Evolutionary conservation across 2,797 vertebrate genomes (phyloP), one percentile per base, ranked within the genome.

Genomic region (Phoebastria nigripes): DNA sequence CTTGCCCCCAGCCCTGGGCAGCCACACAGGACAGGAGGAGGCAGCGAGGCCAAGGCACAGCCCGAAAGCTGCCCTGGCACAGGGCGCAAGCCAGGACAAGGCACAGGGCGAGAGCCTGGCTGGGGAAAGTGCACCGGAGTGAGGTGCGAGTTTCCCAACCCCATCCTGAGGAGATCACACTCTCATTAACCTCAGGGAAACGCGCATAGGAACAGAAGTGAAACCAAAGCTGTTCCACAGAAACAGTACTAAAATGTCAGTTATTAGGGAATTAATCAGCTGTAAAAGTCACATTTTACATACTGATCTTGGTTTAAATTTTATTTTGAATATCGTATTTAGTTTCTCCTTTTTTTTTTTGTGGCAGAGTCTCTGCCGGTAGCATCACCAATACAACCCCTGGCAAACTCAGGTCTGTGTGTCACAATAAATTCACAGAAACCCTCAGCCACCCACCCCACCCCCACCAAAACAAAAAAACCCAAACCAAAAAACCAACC

Each of bases 11-110:
- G 52, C 33, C 61, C 52, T 16, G 12, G 21, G 63, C 25, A 49
- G 44, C 31, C 35, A 4, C 15, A 25, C 18, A 22, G 3, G 2
- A 35, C 39, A 52, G 63, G 65, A 77, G n/a, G 29, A 3, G 11
- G n/a, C 1, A 0, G 18, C 0, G 5, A 92, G 42, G 71, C 29
- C 4, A 0, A 63, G 39, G 63, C 37, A 55, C 0, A 0, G 67
- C 56, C 12, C 7, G 1, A 63, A 65, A 79, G 24, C 44, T 66
- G 61, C 52, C 9, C 29, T 2, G 5, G 59, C n/a, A 70, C 28
- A 37, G 16, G 31, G 15, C 1, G 1, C 12, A 19, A 42, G n/a
- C 12, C 0, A 0, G 44, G 28, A 71, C 20, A 46, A 56, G 33
- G 59, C 35, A 31, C 56, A 25, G 6, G 33, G 44, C 1, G 5